Base-by-base conservation (phyloP, 2,113 vertebrate genomes). In the Columbina picui region DNA sequence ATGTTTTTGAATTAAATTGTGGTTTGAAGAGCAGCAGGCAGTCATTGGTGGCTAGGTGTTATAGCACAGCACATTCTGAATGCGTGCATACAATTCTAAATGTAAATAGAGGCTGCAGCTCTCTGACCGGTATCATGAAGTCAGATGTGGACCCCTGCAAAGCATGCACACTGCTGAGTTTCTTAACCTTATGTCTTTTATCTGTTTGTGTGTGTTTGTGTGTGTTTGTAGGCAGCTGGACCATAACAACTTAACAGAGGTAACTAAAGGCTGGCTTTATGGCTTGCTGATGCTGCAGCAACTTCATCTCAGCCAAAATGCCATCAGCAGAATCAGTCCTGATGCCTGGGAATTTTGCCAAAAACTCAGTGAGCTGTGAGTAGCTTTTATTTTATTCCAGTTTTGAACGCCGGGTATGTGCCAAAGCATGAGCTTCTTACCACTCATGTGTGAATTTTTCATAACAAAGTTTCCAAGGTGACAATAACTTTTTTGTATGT, bases 341-440 rank as follows among this genome's bases (percentile, higher is more conserved):
- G 99, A 99, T 94, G 99, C 99, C 98, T 99, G 99, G 99, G 99
- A 99, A 96, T 99, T 99, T 98, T 99, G 99, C 98, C 99, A 99
- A 81, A 99, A 99, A 90, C 99, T 99, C 96, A 98, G 98, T 65
- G 98, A 99, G 98, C 99, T 99, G 99, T 99, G 97, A 99, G 99
- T 99, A 97, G 95, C 96, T 95, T 98, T 97, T 97, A 96, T 97
- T 98, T 89, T 93, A 80, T 88, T 93, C 70, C 86, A 92, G 82
- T 93, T 98, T 86, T 64, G 73, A 91, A 95, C 97, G 70, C 63
- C 26, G 6, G 65, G 64, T 96, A 90, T 85, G 63, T 97, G 96
- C 97, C 96, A 97, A 97, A 97, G 95, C 89, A 94, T 92, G 97
- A 96, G 84, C 94, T 96, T 88, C 97, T 98, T 98, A 90, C 93